A percentile compares a stretch with the other conserved stretches of the same genome.
Evolutionary conservation across 1,140 invertebrate species (phyloP).

Genomic region (Dendroctonus ponderosae): DNA sequence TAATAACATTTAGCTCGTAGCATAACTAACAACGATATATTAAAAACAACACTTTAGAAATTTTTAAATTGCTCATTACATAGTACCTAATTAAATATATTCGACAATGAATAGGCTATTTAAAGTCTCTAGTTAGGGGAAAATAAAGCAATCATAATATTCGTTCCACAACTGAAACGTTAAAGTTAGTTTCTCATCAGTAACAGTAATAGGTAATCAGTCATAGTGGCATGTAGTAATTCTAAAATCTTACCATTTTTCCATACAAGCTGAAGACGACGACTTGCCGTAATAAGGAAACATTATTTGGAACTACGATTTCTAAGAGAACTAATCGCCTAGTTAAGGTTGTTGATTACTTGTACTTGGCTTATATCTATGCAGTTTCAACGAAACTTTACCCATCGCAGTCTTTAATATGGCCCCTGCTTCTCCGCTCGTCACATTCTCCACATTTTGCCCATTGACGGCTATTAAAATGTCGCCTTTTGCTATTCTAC

Average conservation of each 20-base stretch:
- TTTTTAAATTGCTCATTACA: constrained; percentile 13
- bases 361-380: constrained; percentile 69
- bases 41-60: constrained; percentile 19
- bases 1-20: constrained; percentile 21
- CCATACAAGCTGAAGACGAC: constrained; percentile 1
- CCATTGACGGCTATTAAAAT: constrained; percentile 88
- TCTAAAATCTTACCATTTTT: constrained; percentile 13
- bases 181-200: constrained; percentile 5
- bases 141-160: constrained; percentile 22
- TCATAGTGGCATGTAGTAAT: constrained; percentile 12
- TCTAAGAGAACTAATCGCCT: background rate
- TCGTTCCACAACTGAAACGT: constrained; percentile 21
- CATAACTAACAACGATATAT: constrained; percentile 21
- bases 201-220: constrained; percentile 19
- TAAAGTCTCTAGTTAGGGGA: constrained; percentile 6
- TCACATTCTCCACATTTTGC: constrained; percentile 76
- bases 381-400: constrained; percentile 75
- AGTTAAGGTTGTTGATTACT: constrained; percentile 29
- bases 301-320: background rate
- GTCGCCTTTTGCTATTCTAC: constrained; percentile 89
- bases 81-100: constrained; percentile 14
- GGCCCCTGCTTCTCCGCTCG: constrained; percentile 83
- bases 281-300: background rate
- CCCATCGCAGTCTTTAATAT: constrained; percentile 82
- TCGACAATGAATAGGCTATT: constrained; percentile 4